Conservation (phyloP, 2,797 vertebrate species). For the Enoplosus armatus region DNA sequence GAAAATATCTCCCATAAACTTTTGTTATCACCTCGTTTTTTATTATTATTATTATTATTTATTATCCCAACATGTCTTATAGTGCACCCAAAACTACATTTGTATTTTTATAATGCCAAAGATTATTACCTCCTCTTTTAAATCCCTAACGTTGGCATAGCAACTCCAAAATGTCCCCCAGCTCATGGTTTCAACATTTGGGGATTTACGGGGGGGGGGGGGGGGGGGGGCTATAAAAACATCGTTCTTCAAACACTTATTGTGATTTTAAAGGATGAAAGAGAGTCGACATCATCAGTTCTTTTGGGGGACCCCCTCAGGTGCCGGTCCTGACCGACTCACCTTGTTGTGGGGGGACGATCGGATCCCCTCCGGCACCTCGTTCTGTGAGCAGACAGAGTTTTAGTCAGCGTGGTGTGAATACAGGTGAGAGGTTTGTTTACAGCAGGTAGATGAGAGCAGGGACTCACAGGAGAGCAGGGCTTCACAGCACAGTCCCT, state of each 20-base stretch:
- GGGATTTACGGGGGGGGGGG: too few relatives aligned
- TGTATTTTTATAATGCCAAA: not conserved
- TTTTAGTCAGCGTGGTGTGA: slow-evolving; percentile 5
- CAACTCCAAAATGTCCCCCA: not conserved
- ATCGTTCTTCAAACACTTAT: not conserved
- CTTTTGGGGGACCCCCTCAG: too few relatives aligned
- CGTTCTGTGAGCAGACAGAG: slow-evolving; percentile 81
- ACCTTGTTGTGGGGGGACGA: slow-evolving; percentile 82
- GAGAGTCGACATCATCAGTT: not conserved
- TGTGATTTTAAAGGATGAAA: too few relatives aligned
- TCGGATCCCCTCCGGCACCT: slow-evolving; percentile 91
- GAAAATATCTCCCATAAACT: too few relatives aligned
- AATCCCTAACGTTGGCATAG: not conserved
- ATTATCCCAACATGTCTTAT: not conserved
- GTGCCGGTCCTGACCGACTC: slow-evolving; percentile 21
- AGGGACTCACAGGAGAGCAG: slow-evolving; percentile 91
- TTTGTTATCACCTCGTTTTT: too few relatives aligned
- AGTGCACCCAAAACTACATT: not conserved
- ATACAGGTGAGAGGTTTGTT: not conserved
- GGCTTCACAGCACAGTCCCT: slow-evolving; percentile 91
- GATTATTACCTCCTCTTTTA: not conserved
- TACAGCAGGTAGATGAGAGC: not conserved
- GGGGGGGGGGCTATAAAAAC: not conserved
- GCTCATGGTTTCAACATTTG: not conserved
- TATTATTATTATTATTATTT: too few relatives aligned